Evolutionary conservation across 1,140 invertebrate species (phyloP).

Genomic region (Frieseomelitta varia): DNA sequence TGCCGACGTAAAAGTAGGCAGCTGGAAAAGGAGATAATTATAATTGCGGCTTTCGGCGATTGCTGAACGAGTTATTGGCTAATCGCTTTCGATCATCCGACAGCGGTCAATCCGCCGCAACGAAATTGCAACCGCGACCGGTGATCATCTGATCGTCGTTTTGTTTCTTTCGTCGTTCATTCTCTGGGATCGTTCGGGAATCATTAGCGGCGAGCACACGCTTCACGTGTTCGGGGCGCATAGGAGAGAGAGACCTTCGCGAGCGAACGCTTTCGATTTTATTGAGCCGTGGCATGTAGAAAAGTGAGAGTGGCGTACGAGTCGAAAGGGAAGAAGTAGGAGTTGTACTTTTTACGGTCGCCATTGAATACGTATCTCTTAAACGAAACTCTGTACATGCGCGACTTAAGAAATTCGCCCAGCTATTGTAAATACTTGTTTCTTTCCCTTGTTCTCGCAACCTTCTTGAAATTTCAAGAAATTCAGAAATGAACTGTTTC

Average conservation of each 20-base stretch:
- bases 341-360: conserved; percentile 10
- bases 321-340: not conserved
- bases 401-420: not conserved
- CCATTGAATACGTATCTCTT: no score
- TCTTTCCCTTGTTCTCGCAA: not conserved
- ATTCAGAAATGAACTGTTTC: no score
- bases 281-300: not conserved
- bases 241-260: not conserved
- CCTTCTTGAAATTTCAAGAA: no score
- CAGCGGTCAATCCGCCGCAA: not conserved
- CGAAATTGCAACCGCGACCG: not conserved
- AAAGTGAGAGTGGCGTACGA: conserved; percentile 37
- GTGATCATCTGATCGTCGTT: no score
- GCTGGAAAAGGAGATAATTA: conserved; percentile 84
- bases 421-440: not conserved
- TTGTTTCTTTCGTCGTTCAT: not conserved
- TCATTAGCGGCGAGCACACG: not conserved
- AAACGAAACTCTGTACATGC: not conserved
- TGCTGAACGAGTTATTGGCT: not conserved
- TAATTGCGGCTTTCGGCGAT: not conserved
- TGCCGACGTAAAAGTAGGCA: conserved; percentile 94
- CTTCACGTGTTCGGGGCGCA: no score
- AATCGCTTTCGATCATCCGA: conserved; percentile 3
- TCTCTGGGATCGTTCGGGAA: not conserved
- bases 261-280: conserved; percentile 25